Percentiles rank a stretch among this genome's conserved stretches.
phyloP scores from a whole-genome alignment of 2,113 vertebrate genomes.

The Burhinus oedicnemus region DNA sequence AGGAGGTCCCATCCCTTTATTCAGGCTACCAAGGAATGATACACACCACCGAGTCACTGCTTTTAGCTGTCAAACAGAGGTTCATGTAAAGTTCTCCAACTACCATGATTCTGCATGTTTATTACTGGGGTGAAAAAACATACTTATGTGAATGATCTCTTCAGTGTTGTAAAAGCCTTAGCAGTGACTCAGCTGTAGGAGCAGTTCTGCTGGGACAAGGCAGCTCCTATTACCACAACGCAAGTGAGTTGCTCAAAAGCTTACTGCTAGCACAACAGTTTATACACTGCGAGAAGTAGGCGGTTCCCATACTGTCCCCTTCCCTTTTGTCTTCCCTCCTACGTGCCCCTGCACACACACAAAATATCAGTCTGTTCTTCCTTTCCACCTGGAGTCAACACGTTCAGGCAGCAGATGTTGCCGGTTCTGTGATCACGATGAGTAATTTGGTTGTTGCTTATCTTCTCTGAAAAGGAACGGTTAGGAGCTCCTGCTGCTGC shows the following conservation, averaged over 20 bases:
- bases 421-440: not conserved
- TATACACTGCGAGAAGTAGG: not conserved
- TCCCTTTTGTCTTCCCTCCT: not conserved
- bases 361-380: not conserved
- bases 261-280: not conserved
- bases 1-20: not conserved
- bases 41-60: not conserved
- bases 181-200: not conserved
- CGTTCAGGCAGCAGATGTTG: not conserved
- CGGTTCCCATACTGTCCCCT: fast-evolving
- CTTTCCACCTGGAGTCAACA: not conserved
- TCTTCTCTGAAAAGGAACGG: not conserved
- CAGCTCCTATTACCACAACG: not conserved
- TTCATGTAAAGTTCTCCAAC: not conserved
- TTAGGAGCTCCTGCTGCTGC: not conserved
- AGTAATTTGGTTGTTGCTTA: not conserved
- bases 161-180: not conserved
- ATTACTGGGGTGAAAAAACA: not conserved
- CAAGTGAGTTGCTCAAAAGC: not conserved
- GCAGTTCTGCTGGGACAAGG: not conserved
- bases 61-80: not conserved
- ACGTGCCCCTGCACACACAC: too few relatives aligned
- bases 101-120: not conserved
- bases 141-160: not conserved
- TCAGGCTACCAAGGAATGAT: not conserved